These are phyloP conservation scores for Capitella teleta DNA, from an alignment of 1,140 invertebrate genomes.

Conservation along the genomic window DNA sequence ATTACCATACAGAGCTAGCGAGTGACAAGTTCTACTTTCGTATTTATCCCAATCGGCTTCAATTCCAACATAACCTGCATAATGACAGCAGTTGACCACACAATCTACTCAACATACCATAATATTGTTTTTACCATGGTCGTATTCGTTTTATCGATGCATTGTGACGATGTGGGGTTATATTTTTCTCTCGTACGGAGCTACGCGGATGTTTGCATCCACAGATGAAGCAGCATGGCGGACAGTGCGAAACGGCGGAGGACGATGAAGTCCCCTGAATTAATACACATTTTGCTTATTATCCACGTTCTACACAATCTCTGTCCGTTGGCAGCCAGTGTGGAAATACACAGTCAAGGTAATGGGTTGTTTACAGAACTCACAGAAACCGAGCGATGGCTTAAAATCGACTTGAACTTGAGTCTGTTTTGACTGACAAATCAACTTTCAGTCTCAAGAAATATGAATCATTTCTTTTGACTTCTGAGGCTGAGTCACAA, in stretches of 20 bases:
- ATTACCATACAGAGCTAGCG: background rate
- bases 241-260: background rate
- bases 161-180: background rate
- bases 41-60: background rate
- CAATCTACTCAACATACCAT: too few species aligned
- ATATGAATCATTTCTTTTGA: background rate
- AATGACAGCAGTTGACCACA: too few species aligned
- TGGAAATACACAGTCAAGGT: slow-evolving; percentile 6
- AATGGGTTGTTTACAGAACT: background rate
- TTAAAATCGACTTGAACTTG: background rate
- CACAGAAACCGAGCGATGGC: background rate
- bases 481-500: too few species aligned
- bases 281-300: slow-evolving; percentile 4
- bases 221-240: slow-evolving; percentile 5
- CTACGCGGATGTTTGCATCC: background rate
- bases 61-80: too few species aligned
- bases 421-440: slow-evolving; percentile 1
- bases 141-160: background rate
- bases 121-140: slow-evolving; percentile 1
- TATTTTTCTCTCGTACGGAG: background rate
- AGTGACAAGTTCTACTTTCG: background rate
- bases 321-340: background rate
- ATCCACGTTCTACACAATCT: background rate
- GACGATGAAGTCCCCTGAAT: background rate
- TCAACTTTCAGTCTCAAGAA: background rate